Evolutionary conservation across 2,797 vertebrate species (phyloP), one percentile per base, ranked within the genome.

Genomic region (Ctenopoma multispine): DNA sequence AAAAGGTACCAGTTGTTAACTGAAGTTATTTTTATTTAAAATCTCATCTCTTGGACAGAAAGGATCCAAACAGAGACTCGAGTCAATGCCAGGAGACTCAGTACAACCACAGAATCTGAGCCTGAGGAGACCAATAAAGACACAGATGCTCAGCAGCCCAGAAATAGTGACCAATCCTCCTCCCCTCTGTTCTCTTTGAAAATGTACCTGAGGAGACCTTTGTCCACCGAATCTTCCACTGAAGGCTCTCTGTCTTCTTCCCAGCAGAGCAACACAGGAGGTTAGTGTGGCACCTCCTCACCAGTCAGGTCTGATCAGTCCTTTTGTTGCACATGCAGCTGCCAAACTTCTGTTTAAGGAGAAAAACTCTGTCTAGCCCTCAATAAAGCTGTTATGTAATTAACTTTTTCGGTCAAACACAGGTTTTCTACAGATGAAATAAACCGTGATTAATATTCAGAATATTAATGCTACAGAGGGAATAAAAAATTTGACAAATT

Each of bases 241-340:
- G 93, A 93, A 59, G 95, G 94, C 85, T 93, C 94, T 51, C 85
- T 94, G 36, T 86, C 95, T 75, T 92, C 95, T 62, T 90, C 92
- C 78, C 94, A 93, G 85, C 94, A 92, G 81, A 94, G 91, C 91
- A 94, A 94, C 87, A 91, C 75, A 59, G 96, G 94, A 74, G 96
- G 97, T 99, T 41, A 89, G 96, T 75, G 90, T 15, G 29, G 13
- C 50, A 36, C 41, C 65, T 46, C 29, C 55, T 72, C 69, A 43
- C 40, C 20, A 31, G 10, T 50, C 36, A 38, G 36, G 10, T 12
- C 55, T 47, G 48, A 75, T 72, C 36, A 38, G 55, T 27, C 47
- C 23, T 59, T 36, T 34, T 18, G 64, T 36, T 50, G 27, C 40
- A 72, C 63, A 51, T 40, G 69, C 55, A 58, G 63, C 53, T 61